Evolutionary conservation across 2,797 vertebrate species (phyloP).

Genomic region (Ispidina lecontei): DNA sequence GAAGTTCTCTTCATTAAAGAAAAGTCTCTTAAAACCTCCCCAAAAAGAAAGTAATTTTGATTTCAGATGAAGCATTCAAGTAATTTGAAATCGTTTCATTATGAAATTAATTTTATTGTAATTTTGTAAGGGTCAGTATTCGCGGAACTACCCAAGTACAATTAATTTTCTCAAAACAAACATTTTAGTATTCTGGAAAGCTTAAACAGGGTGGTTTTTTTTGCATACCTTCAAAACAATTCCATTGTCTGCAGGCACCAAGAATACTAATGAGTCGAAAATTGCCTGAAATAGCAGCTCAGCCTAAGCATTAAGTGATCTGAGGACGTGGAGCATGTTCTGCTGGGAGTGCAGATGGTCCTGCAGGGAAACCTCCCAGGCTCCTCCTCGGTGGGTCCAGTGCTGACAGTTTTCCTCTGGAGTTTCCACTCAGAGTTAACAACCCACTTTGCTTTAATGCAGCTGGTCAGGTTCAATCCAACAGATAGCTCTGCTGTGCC

Average conservation of each 20-base stretch:
- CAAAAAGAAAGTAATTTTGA: background rate
- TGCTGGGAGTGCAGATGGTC: background rate
- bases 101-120: background rate
- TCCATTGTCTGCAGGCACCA: background rate
- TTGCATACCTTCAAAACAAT: background rate
- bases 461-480: background rate
- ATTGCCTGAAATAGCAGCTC: background rate
- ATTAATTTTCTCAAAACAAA: background rate
- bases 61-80: background rate
- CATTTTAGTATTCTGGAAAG: background rate
- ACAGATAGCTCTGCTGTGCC: background rate
- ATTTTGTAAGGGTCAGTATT: background rate
- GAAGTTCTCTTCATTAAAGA: background rate
- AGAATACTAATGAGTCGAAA: background rate
- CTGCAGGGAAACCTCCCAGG: background rate
- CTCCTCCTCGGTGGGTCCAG: accelerated
- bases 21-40: background rate
- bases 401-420: background rate
- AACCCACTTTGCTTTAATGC: background rate
- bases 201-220: background rate
- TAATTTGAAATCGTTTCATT: background rate
- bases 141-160: background rate
- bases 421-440: background rate
- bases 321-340: background rate
- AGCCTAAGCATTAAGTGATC: accelerated